Conservation (phyloP, 2,113 vertebrate genomes). For the Muntiacus muntjak region DNA sequence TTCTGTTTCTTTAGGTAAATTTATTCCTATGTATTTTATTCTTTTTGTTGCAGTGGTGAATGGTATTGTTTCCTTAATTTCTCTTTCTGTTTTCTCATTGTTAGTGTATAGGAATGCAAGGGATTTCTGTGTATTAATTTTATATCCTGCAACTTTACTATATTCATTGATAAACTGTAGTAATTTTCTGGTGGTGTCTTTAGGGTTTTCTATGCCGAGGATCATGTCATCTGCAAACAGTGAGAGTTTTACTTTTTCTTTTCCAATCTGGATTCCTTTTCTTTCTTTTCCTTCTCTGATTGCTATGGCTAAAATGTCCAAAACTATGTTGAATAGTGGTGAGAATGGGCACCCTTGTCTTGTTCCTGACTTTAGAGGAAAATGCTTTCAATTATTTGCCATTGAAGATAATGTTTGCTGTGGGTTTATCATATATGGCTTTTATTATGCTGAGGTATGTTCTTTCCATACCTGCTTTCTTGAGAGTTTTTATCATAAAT, state of each 20-base stretch:
- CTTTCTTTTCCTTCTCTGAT: neutral
- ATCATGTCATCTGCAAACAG: neutral
- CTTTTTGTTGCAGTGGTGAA: neutral
- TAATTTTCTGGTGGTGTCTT: neutral
- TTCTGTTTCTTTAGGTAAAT: neutral
- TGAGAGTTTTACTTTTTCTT: neutral
- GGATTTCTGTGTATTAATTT: neutral
- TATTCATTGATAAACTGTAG: neutral
- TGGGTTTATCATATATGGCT: neutral
- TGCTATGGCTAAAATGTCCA: neutral
- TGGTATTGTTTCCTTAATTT: neutral
- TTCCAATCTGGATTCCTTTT: neutral
- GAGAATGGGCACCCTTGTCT: neutral
- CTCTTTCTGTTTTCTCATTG: neutral
- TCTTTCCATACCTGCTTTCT: neutral
- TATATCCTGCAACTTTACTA: neutral
- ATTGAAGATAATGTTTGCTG: neutral
- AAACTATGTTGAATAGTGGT: neutral
- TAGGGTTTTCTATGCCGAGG: neutral
- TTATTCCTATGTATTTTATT: neutral
- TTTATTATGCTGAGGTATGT: neutral
- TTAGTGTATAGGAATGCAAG: neutral
- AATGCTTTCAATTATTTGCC: accelerated
- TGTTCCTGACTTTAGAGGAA: neutral
- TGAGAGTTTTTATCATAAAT: neutral